Evolutionary conservation across 2,888 invertebrate genomes (phyloP), one percentile per base, ranked within the genome.

Genomic region (Orchesella flavescens): DNA sequence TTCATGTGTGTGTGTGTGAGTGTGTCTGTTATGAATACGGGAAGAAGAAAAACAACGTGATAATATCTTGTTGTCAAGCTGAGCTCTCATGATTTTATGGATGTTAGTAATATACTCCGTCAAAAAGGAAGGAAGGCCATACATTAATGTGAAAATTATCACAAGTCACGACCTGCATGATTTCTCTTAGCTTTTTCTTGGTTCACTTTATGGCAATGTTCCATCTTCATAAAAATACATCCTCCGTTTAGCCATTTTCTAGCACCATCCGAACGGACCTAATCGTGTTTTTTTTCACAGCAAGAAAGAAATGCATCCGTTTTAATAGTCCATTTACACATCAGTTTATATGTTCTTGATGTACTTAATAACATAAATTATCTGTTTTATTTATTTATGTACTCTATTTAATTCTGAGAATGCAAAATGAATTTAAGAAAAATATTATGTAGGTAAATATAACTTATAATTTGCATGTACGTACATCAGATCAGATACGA

Each of bases 41-140:
- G 49, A 49, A 49, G 49, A 15, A n/a, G 49, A 49, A 10, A 12
- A 49, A 49, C 49, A 49, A n/a, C 49, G 49, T 49, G 49, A 49
- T 49, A 49, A 49, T 49, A 49, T 49, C 49, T 49, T 49, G 49
- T 49, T n/a, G 49, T 49, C 49, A 49, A n/a, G 49, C 49, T 49
- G 49, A 49, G n/a, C 49, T n/a, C 49, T n/a, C 49, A 49, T 49
- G 49, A 49, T 49, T 49, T 49, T 49, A 49, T 49, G 49, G 49
- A n/a, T 12, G 49, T 49, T n/a, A 12, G 15, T 49, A 49, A 49
- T 49, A n/a, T 49, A 49, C 3, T 49, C 3, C 49, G n/a, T 49
- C n/a, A 49, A 49, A 49, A n/a, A 49, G 49, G 49, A 12, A 49
- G 49, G n/a, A 49, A 49, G 49, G 49, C 34, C 34, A 49, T n/a